Conservation (phyloP, 2,888 invertebrate species). For the Nezara viridula region DNA sequence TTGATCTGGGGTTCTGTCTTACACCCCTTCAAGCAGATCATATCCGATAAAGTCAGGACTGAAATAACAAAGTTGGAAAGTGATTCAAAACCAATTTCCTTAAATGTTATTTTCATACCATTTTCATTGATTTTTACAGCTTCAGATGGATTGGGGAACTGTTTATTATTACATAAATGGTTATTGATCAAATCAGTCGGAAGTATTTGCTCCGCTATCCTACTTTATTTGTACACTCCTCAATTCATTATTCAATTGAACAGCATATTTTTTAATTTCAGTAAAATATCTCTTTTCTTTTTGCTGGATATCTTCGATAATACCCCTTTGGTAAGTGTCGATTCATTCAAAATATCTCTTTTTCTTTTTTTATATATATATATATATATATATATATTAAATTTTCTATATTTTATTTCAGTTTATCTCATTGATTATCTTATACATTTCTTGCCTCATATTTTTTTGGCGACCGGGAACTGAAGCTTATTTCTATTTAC, state of each 20-base stretch:
- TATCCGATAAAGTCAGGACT: slow-evolving; percentile 81
- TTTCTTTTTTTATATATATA: background rate
- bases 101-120: slow-evolving; percentile 64
- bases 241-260: slow-evolving; percentile 60
- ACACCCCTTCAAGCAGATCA: slow-evolving; percentile 91
- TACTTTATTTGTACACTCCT: slow-evolving; percentile 65
- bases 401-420: slow-evolving; percentile 60
- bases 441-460: slow-evolving; percentile 59
- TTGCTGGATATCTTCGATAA: slow-evolving; percentile 66
- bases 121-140: slow-evolving; percentile 62
- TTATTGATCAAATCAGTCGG: slow-evolving; percentile 60
- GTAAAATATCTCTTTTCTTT: slow-evolving; percentile 67
- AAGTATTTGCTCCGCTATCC: slow-evolving; percentile 43
- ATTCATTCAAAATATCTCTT: background rate
- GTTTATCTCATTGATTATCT: slow-evolving; percentile 59
- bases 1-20: slow-evolving; percentile 95
- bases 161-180: slow-evolving; percentile 61
- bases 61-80: slow-evolving; percentile 87
- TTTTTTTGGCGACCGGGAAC: slow-evolving; percentile 63
- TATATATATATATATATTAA: background rate
- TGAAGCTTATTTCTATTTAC: slow-evolving; percentile 58
- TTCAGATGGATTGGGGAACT: slow-evolving; percentile 64
- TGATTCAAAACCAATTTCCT: slow-evolving; percentile 82
- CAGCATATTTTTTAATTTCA: slow-evolving; percentile 60
- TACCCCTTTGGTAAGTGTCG: slow-evolving; percentile 63